Percentiles rank a stretch among this genome's conserved stretches.
These are phyloP conservation scores for Micrastur ruficollis DNA, from an alignment of 2,797 vertebrate genomes.

Conservation along the genomic window DNA sequence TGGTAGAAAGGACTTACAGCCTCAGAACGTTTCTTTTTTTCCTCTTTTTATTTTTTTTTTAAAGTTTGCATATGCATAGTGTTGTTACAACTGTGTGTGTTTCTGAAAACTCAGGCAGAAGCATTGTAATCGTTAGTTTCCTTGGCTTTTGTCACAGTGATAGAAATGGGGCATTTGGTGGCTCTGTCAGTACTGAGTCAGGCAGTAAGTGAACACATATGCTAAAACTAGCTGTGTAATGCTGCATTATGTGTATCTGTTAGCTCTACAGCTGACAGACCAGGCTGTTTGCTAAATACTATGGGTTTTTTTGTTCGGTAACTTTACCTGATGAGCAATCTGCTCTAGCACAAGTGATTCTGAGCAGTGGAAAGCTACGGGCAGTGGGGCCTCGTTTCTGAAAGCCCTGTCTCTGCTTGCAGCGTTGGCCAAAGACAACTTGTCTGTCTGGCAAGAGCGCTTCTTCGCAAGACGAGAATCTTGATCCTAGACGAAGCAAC, in stretches of 20 bases:
- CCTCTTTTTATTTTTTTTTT: no score
- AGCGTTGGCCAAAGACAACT: constrained; percentile 96
- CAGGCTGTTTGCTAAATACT: neutral
- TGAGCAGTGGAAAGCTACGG: neutral
- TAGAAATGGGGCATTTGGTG: neutral
- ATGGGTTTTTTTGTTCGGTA: accelerated
- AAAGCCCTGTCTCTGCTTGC: neutral
- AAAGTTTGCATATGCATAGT: neutral
- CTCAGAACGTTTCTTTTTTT: neutral
- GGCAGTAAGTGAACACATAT: neutral
- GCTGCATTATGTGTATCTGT: neutral
- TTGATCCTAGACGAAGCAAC: constrained; percentile 95
- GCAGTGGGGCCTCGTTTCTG: neutral
- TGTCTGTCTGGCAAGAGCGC: constrained; percentile 90
- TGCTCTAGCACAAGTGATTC: neutral
- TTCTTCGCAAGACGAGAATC: constrained; percentile 91
- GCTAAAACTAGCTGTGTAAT: neutral
- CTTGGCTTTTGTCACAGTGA: neutral
- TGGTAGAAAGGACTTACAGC: neutral
- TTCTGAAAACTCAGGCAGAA: neutral
- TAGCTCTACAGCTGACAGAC: neutral
- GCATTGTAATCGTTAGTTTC: neutral
- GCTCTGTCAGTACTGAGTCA: neutral
- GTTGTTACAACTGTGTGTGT: neutral
- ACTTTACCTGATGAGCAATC: accelerated